These are phyloP conservation scores for Phasia obesa DNA, from an alignment of 2,888 invertebrate genomes.

Conservation along the genomic window DNA sequence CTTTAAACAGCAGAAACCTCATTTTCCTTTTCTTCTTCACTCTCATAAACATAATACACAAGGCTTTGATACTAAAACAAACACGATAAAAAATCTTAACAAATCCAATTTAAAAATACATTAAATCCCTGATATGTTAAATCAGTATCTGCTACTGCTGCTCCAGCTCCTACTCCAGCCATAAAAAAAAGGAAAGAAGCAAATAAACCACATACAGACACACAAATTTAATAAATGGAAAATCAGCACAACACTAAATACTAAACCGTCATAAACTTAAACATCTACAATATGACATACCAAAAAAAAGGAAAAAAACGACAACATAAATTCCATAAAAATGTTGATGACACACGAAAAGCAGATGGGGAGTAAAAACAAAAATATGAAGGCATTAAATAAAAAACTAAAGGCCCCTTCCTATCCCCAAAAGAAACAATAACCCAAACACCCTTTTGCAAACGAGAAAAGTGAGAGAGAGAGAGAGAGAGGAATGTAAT, in stretches of 20 bases:
- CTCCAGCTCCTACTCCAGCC: constrained; percentile 31
- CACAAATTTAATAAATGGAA: constrained; percentile 70
- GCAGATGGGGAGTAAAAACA: neutral
- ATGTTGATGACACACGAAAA: constrained; percentile 58
- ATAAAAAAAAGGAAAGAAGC: constrained; percentile 1
- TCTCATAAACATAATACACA: neutral
- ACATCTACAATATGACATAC: constrained; percentile 50
- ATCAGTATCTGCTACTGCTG: constrained; percentile 65
- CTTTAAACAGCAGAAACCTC: constrained; percentile 6
- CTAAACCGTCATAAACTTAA: constrained; percentile 62
- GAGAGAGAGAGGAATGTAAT: constrained; percentile 44
- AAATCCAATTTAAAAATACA: constrained; percentile 71
- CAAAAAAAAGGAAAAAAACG: constrained; percentile 16
- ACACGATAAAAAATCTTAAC: constrained; percentile 55
- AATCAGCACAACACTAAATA: constrained; percentile 68
- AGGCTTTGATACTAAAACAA: constrained; percentile 55
- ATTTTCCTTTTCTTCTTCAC: neutral
- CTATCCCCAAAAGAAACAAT: neutral
- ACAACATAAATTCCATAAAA: constrained; percentile 66
- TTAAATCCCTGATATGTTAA: constrained; percentile 71
- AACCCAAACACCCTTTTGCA: constrained; percentile 25
- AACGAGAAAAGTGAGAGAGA: too few relatives aligned
- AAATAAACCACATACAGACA: constrained; percentile 46
- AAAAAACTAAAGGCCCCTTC: constrained; percentile 16
- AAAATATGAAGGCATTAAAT: constrained; percentile 32